phyloP scores from a whole-genome alignment of 2,113 vertebrate species.

The Pterocles gutturalis region DNA sequence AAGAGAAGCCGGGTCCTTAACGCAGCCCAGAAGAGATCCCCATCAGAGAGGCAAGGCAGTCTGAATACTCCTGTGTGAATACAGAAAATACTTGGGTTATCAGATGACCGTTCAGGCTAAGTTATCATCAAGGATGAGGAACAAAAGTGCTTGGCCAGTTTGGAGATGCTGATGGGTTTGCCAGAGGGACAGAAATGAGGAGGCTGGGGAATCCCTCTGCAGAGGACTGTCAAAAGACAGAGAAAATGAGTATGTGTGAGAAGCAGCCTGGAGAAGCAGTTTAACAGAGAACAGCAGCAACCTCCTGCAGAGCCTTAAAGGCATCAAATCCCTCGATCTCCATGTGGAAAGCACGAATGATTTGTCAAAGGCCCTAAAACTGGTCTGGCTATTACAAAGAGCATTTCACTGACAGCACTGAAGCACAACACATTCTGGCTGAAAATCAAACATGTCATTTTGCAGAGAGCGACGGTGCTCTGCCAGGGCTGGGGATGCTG shows the following conservation, averaged over 20 bases:
- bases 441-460: not conserved
- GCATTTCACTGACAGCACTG: not conserved
- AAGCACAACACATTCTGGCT: not conserved
- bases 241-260: not conserved
- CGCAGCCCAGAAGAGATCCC: not conserved
- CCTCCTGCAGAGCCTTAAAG: not conserved
- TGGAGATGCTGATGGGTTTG: not conserved
- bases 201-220: not conserved
- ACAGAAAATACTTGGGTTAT: not conserved
- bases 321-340: not conserved
- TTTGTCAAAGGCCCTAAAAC: not conserved
- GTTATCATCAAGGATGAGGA: not conserved
- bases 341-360: not conserved
- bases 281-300: slow-evolving; percentile 5
- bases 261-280: not conserved
- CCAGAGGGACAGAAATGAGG: not conserved
- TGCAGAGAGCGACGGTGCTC: not conserved
- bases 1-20: not conserved
- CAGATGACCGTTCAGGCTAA: not conserved
- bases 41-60: not conserved
- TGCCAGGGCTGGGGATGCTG: not conserved
- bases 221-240: not conserved
- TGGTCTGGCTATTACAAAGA: not conserved
- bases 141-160: not conserved
- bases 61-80: not conserved